Evolutionary conservation across 92 coral and sea anemone species (phyloP).

Genomic region (Isaurus tuberculatus): DNA sequence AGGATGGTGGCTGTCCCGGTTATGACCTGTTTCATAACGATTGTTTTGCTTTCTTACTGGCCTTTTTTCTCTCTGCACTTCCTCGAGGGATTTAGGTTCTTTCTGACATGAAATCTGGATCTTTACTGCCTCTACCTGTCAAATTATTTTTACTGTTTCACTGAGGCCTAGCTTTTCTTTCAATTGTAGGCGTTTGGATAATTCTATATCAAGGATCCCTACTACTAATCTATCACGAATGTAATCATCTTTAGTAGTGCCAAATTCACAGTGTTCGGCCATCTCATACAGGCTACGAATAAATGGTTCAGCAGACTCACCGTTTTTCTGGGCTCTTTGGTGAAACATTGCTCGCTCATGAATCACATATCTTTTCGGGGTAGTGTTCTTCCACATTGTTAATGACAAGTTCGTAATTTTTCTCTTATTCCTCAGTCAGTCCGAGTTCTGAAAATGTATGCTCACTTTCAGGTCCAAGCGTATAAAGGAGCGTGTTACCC

Average conservation of each 20-base stretch:
- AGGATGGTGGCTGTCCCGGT: too few species aligned
- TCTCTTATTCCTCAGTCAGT: not conserved
- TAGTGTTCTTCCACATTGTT: conserved; percentile 3
- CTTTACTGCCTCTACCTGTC: too few species aligned
- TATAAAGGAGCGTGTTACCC: conserved; percentile 6
- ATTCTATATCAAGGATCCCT: conserved; percentile 20
- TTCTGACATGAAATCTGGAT: too few species aligned
- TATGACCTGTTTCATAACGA: too few species aligned
- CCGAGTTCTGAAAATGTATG: not conserved
- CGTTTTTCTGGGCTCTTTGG: conserved; percentile 22
- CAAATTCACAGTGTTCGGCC: conserved; percentile 46
- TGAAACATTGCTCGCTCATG: conserved; percentile 21
- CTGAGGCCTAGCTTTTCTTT: conserved; percentile 7
- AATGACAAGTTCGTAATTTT: conserved; percentile 2
- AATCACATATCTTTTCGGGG: conserved; percentile 35
- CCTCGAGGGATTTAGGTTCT: too few species aligned
- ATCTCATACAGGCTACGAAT: conserved; percentile 38
- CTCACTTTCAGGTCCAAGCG: conserved; percentile 18
- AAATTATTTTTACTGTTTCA: too few species aligned
- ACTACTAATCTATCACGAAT: conserved; percentile 33
- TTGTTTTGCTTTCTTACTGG: too few species aligned
- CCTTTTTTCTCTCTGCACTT: too few species aligned
- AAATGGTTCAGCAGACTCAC: conserved; percentile 25
- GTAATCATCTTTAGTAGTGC: conserved; percentile 23
- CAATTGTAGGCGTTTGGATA: conserved; percentile 23